These are phyloP conservation scores for Callipepla californica DNA, from an alignment of 2,113 vertebrate genomes.

Conservation along the genomic window DNA sequence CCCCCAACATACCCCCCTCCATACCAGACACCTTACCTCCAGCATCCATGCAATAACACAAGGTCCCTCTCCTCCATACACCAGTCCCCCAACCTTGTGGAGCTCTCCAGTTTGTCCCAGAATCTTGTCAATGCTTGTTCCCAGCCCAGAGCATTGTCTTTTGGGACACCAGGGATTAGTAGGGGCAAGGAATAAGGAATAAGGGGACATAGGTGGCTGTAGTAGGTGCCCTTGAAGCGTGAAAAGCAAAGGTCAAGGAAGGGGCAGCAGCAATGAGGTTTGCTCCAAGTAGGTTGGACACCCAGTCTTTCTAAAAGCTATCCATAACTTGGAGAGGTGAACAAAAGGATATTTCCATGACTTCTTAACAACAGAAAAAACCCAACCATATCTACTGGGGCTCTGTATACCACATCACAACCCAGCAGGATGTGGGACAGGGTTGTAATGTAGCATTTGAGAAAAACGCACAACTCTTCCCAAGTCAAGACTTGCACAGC, in stretches of 20 bases:
- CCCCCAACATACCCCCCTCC: background rate
- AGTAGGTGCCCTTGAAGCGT: background rate
- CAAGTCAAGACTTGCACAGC: background rate
- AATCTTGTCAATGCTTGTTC: background rate
- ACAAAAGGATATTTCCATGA: background rate
- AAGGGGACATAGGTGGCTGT: background rate
- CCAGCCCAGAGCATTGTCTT: background rate
- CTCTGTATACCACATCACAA: background rate
- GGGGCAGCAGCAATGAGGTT: background rate
- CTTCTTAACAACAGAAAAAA: background rate
- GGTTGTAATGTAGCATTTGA: background rate
- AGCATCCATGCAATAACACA: background rate
- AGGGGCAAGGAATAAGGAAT: background rate
- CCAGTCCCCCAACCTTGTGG: background rate
- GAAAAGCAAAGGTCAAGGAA: background rate
- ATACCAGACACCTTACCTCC: background rate
- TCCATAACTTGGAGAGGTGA: background rate
- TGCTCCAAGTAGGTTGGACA: background rate
- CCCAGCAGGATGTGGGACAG: fast-evolving
- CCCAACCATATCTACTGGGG: background rate
- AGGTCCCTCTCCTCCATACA: too few relatives aligned
- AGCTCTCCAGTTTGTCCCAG: background rate
- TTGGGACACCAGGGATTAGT: background rate
- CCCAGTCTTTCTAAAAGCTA: too few relatives aligned
- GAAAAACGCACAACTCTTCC: background rate